Percentiles rank a stretch among this genome's conserved stretches.
phyloP scores from a whole-genome alignment of 2,888 invertebrate genomes.

The Gymnosoma rotundatum region DNA sequence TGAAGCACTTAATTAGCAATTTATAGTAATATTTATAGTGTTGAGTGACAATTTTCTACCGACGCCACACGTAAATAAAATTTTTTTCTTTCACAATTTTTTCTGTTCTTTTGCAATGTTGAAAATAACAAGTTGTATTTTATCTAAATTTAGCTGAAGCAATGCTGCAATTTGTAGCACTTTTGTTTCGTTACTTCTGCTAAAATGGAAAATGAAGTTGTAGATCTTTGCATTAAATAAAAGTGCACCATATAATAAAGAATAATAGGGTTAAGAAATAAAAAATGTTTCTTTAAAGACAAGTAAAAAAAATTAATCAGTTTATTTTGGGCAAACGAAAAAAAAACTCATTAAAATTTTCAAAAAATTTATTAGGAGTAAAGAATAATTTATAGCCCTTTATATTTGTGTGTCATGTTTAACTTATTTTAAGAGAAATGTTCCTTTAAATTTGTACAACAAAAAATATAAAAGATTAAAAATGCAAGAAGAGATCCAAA shows the following conservation, averaged over 20 bases:
- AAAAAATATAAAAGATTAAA: too few species aligned
- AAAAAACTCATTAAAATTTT: slow-evolving; percentile 38
- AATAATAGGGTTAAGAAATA: slow-evolving; percentile 18
- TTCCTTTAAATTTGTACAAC: too few species aligned
- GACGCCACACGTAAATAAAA: slow-evolving; percentile 59
- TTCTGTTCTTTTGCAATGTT: slow-evolving; percentile 22
- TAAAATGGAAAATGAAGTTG: slow-evolving; percentile 21
- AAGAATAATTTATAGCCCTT: neutral
- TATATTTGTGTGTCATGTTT: neutral
- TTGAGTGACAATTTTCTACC: slow-evolving; percentile 67
- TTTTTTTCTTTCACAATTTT: slow-evolving; percentile 4
- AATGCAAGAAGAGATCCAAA: too few species aligned
- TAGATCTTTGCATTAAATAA: slow-evolving; percentile 25
- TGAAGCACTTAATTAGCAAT: slow-evolving; percentile 71
- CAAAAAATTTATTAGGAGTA: slow-evolving; percentile 40
- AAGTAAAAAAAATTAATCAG: slow-evolving; percentile 39
- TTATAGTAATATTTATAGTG: slow-evolving; percentile 68
- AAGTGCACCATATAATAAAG: slow-evolving; percentile 16
- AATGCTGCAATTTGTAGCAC: slow-evolving; percentile 47
- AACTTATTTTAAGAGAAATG: too few species aligned
- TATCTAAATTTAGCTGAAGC: slow-evolving; percentile 64
- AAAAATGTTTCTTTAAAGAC: slow-evolving; percentile 14
- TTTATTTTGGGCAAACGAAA: slow-evolving; percentile 46
- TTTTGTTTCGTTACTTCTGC: slow-evolving; percentile 21
- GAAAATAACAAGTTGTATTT: slow-evolving; percentile 68